Conservation (phyloP, 2,888 invertebrate genomes). For the Caenorhabditis sp. region DNA sequence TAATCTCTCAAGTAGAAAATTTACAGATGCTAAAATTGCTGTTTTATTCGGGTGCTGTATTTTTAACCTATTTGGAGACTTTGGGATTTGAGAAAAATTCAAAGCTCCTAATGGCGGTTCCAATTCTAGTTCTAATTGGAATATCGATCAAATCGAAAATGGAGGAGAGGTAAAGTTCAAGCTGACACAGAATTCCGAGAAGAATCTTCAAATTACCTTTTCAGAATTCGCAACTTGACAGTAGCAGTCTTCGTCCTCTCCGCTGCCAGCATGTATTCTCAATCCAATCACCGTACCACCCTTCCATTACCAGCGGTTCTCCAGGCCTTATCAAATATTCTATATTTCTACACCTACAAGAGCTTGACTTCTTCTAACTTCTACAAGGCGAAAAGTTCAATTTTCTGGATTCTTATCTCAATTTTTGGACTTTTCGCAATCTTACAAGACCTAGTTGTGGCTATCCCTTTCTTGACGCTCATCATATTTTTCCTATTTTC, state of each 20-base stretch:
- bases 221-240: neutral
- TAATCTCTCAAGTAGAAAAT: neutral
- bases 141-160: neutral
- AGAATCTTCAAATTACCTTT: no score
- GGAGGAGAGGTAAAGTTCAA: neutral
- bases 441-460: neutral
- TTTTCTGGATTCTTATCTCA: neutral
- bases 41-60: constrained; percentile 29
- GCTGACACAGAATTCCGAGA: no score
- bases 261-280: neutral
- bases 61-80: constrained; percentile 35
- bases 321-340: neutral
- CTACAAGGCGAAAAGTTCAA: neutral
- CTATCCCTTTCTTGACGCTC: neutral
- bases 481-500: neutral
- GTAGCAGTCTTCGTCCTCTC: neutral
- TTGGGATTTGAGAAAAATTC: constrained; percentile 22
- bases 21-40: neutral
- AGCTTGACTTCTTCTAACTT: neutral
- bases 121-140: neutral
- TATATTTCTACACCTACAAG: neutral
- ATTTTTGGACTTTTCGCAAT: neutral
- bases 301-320: neutral
- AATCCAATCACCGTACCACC: neutral
- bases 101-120: neutral